Conservation (phyloP, 2,113 vertebrate genomes). For the Sebastes schlegelii region DNA sequence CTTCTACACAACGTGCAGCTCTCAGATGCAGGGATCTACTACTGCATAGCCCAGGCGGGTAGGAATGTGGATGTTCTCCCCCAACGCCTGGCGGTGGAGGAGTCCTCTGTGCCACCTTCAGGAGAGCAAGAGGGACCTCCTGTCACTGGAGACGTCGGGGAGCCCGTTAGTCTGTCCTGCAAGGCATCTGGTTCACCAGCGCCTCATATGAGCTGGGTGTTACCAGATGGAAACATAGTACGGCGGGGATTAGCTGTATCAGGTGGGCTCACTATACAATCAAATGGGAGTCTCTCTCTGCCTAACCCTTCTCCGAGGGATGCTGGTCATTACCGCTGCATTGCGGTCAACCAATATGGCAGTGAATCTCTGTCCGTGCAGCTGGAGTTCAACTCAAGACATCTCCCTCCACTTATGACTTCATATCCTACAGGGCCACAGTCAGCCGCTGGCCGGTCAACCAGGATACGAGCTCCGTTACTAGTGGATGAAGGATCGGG, state of each 20-base stretch:
- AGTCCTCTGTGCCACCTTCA: slow-evolving; percentile 71
- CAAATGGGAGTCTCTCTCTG: slow-evolving; percentile 88
- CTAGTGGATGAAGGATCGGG: slow-evolving; percentile 88
- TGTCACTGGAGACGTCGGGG: slow-evolving; percentile 81
- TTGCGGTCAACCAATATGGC: slow-evolving; percentile 89
- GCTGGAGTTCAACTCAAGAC: slow-evolving; percentile 81
- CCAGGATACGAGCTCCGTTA: slow-evolving; percentile 76
- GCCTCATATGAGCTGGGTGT: slow-evolving; percentile 88
- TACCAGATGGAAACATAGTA: slow-evolving; percentile 86
- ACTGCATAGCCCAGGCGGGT: slow-evolving; percentile 85
- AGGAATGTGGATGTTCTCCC: slow-evolving; percentile 83
- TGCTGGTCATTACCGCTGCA: slow-evolving; percentile 89
- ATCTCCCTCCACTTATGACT: slow-evolving; percentile 71
- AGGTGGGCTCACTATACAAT: slow-evolving; percentile 76
- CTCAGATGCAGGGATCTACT: slow-evolving; percentile 89
- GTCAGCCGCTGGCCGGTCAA: slow-evolving; percentile 76
- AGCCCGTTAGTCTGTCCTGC: slow-evolving; percentile 86
- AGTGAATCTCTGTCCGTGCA: slow-evolving; percentile 84
- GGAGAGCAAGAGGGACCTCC: slow-evolving; percentile 70
- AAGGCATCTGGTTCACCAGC: slow-evolving; percentile 82
- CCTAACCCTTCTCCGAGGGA: slow-evolving; percentile 80
- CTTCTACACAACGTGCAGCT: slow-evolving; percentile 76
- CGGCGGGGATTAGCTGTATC: slow-evolving; percentile 70
- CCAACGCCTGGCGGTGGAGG: slow-evolving; percentile 85
- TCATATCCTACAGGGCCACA: slow-evolving; percentile 81